phyloP scores from a whole-genome alignment of 2,888 invertebrate species.

The Cryptops parisi region DNA sequence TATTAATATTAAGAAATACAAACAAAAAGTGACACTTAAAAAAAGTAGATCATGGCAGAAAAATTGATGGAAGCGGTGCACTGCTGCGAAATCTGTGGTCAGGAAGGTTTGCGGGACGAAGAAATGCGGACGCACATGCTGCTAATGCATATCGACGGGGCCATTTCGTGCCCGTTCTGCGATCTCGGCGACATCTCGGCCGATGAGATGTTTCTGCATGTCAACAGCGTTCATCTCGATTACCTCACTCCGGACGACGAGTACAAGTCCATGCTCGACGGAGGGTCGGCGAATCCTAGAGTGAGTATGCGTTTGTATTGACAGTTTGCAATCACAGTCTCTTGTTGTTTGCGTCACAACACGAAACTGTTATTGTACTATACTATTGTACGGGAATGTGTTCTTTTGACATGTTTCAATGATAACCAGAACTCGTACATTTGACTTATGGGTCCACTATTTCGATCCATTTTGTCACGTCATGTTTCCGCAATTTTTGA shows the following conservation, averaged over 20 bases:
- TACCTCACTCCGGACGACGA: constrained; percentile 65
- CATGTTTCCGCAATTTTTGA: too few relatives aligned
- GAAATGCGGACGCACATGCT: constrained; percentile 62
- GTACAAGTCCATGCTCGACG: constrained; percentile 16
- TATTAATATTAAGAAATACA: too few relatives aligned
- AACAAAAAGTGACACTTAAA: too few relatives aligned
- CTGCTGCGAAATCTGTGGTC: constrained; percentile 73
- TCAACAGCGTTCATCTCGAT: constrained; percentile 69
- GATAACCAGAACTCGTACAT: too few relatives aligned
- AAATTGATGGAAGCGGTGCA: constrained; percentile 40
- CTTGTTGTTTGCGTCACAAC: too few relatives aligned
- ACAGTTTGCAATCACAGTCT: too few relatives aligned
- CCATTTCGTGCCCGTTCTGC: constrained; percentile 67
- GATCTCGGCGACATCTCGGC: constrained; percentile 56
- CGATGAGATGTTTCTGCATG: constrained; percentile 59
- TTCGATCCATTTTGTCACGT: too few relatives aligned
- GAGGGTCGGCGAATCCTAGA: neutral
- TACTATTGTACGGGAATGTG: too few relatives aligned
- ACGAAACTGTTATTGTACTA: too few relatives aligned
- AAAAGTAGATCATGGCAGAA: constrained; percentile 16
- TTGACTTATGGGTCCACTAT: too few relatives aligned
- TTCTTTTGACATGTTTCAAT: too few relatives aligned
- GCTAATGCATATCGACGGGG: constrained; percentile 60
- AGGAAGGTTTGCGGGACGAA: constrained; percentile 46
- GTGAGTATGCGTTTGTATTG: too few relatives aligned